Percentiles rank a stretch among this genome's conserved stretches.
Evolutionary conservation across 2,888 invertebrate species (phyloP).

Genomic region (Synergus umbraculus): DNA sequence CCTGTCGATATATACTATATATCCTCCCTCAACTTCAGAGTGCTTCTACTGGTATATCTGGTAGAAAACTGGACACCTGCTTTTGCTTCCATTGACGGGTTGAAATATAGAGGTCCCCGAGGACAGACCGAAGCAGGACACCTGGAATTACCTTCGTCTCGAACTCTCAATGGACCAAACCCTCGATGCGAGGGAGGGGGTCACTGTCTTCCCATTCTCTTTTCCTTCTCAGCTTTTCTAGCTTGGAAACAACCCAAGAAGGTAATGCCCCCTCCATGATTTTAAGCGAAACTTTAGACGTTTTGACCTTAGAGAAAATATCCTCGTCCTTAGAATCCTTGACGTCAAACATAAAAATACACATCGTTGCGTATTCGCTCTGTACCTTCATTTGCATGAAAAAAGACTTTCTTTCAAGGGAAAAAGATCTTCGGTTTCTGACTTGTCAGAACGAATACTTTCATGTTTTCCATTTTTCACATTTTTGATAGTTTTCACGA

Average conservation of each 20-base stretch:
- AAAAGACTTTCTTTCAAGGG: neutral
- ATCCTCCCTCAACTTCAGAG: conserved; percentile 41
- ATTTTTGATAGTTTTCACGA: conserved; percentile 2
- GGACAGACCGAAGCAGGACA: conserved; percentile 59
- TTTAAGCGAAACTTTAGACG: conserved; percentile 25
- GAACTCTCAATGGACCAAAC: conserved; percentile 36
- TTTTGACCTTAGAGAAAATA: conserved; percentile 27
- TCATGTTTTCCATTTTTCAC: neutral
- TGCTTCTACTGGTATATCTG: conserved; percentile 44
- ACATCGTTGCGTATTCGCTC: neutral
- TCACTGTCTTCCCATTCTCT: neutral
- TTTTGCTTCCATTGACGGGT: conserved; percentile 65
- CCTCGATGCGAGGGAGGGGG: neutral
- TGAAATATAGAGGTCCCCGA: conserved; percentile 68
- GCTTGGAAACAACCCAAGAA: neutral
- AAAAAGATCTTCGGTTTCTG: neutral
- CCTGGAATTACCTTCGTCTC: conserved; percentile 63
- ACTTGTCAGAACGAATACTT: conserved; percentile 11
- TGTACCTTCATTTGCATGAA: conserved; percentile 28
- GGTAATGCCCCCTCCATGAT: conserved; percentile 12
- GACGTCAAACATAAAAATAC: neutral
- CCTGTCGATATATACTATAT: conserved; percentile 22
- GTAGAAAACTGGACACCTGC: conserved; percentile 66
- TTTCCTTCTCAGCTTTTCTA: neutral
- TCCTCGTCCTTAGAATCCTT: neutral